These are phyloP conservation scores for Natrix natrix DNA, from an alignment of 2,797 vertebrate species.

Conservation along the genomic window DNA sequence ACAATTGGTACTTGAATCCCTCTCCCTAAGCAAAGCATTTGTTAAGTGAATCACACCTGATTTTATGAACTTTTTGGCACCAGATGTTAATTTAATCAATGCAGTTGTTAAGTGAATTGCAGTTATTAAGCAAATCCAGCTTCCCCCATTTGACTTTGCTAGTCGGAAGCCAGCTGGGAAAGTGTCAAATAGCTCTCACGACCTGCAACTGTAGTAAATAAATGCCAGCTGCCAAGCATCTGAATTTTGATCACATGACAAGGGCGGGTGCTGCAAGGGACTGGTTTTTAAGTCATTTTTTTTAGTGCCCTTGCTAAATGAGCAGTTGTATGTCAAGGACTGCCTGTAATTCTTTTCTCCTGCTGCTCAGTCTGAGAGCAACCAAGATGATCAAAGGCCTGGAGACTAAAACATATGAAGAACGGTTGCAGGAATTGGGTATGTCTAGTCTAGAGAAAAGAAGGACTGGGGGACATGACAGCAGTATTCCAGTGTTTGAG, in stretches of 20 bases:
- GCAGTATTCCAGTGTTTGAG: no score
- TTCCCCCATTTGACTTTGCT: background rate
- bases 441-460: no score
- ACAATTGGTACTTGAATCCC: background rate
- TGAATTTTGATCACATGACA: background rate
- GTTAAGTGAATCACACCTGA: background rate
- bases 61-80: background rate
- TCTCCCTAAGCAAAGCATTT: background rate
- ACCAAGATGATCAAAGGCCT: no score
- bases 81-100: background rate
- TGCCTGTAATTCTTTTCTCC: background rate
- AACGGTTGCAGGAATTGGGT: no score
- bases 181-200: background rate
- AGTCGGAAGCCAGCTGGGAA: background rate
- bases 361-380: background rate
- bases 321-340: background rate
- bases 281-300: background rate
- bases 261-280: background rate
- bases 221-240: background rate
- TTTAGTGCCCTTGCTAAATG: background rate
- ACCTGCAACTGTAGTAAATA: background rate
- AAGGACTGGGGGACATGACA: no score
- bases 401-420: no score
- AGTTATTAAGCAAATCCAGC: background rate
- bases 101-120: background rate